Percentiles rank a stretch among this genome's conserved stretches.
Conservation (phyloP, 2,113 vertebrate genomes). For the Nothocercus nigrocapillus region DNA sequence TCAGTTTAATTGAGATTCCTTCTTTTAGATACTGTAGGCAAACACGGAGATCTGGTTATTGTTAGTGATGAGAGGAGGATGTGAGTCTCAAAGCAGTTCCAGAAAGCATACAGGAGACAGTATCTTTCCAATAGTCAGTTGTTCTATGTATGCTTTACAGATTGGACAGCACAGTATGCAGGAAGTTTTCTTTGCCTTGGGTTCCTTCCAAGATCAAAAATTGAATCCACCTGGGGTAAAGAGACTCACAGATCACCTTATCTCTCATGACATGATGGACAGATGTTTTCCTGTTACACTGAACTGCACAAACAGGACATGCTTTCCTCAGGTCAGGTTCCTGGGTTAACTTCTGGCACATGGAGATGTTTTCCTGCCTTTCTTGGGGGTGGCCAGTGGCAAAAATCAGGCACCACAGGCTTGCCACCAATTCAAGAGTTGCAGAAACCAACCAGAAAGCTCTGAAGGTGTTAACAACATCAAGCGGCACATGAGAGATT, state of each 20-base stretch:
- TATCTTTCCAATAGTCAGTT: conserved; percentile 22
- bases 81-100: background rate
- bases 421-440: background rate
- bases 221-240: conserved; percentile 59
- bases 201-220: conserved; percentile 50
- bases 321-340: conserved; percentile 12
- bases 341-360: conserved; percentile 20
- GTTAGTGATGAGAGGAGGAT: background rate
- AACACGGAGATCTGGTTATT: conserved; percentile 47
- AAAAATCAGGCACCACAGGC: background rate
- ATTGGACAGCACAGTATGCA: conserved; percentile 20
- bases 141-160: background rate
- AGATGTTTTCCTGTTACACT: conserved; percentile 36
- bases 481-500: background rate
- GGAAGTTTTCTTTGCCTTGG: conserved; percentile 4
- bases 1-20: background rate
- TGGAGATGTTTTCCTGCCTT: background rate
- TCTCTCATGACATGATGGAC: background rate
- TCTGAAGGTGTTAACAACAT: background rate
- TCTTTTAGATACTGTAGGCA: background rate
- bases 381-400: background rate
- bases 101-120: conserved; percentile 20
- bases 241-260: conserved; percentile 46
- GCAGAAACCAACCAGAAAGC: background rate
- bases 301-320: conserved; percentile 34